Evolutionary conservation across 30 jellyfish, hydroid and myxozoan genomes (phyloP).

Genomic region (Aurelia coerulea): DNA sequence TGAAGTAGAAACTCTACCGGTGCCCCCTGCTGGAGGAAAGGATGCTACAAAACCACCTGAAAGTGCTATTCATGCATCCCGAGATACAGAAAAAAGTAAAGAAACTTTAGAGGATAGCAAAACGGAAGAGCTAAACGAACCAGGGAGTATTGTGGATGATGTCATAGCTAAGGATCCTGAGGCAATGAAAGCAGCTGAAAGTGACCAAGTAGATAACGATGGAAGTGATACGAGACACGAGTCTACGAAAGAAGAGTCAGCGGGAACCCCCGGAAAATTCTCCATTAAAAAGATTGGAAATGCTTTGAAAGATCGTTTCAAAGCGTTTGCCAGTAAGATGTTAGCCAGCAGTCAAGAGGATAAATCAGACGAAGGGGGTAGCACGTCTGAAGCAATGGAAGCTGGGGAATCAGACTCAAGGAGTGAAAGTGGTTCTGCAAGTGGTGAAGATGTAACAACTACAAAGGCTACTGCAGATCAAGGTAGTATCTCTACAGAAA

Average conservation of each 20-base stretch:
- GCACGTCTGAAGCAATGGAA: background rate
- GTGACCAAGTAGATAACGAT: no score
- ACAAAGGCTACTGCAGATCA: no score
- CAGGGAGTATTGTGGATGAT: background rate
- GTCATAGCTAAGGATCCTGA: background rate
- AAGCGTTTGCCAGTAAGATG: slow-evolving; percentile 55
- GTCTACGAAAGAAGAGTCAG: no score
- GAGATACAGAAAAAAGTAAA: background rate
- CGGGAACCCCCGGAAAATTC: background rate
- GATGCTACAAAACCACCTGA: slow-evolving; percentile 1
- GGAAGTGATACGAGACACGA: no score
- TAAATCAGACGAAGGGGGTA: background rate
- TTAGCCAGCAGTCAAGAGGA: background rate
- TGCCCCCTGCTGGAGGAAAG: slow-evolving; percentile 54
- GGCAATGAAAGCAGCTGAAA: background rate
- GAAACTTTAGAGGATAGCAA: background rate
- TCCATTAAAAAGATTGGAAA: slow-evolving; percentile 45
- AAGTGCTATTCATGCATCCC: no score
- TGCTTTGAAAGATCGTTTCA: slow-evolving; percentile 51
- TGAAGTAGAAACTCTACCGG: slow-evolving; percentile 4
- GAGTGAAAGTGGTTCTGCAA: background rate
- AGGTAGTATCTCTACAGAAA: no score
- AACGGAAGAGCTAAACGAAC: background rate
- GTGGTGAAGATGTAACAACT: no score
- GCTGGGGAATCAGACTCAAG: background rate